A percentile compares a stretch with the other conserved stretches of the same genome.
Conservation (phyloP, 2,888 invertebrate genomes). For the Aromia moschata region DNA sequence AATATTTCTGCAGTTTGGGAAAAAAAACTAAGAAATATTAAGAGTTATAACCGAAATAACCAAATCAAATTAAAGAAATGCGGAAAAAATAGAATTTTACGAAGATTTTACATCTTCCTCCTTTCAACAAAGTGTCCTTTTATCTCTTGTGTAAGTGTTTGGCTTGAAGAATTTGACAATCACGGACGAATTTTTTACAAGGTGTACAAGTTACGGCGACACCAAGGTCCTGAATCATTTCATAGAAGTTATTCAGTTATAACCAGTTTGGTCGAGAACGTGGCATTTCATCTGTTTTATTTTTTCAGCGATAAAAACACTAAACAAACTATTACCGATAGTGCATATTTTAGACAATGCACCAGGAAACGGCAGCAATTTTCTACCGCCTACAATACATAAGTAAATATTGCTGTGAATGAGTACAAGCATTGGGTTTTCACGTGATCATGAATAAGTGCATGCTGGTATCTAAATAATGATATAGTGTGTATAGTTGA, state of each 20-base stretch:
- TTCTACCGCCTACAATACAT: too few relatives aligned
- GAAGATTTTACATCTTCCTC: too few relatives aligned
- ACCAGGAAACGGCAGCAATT: not conserved
- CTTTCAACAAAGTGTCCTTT: too few relatives aligned
- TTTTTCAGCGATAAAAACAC: not conserved
- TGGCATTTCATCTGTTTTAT: not conserved
- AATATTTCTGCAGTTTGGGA: too few relatives aligned
- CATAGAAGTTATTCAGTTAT: not conserved
- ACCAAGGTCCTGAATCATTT: not conserved
- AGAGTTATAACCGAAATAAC: too few relatives aligned
- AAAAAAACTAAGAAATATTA: too few relatives aligned
- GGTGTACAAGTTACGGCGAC: not conserved
- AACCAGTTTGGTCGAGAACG: not conserved
- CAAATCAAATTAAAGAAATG: too few relatives aligned
- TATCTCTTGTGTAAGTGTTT: too few relatives aligned
- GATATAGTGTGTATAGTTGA: too few relatives aligned
- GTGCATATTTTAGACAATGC: not conserved
- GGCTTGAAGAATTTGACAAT: not conserved
- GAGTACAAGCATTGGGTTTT: not conserved
- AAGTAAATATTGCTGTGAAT: too few relatives aligned
- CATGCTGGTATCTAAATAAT: not conserved
- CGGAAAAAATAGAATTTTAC: too few relatives aligned
- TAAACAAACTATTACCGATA: not conserved
- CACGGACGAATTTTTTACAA: not conserved
- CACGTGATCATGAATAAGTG: not conserved